Conservation (phyloP, 2,113 vertebrate species). For the Natator depressus region DNA sequence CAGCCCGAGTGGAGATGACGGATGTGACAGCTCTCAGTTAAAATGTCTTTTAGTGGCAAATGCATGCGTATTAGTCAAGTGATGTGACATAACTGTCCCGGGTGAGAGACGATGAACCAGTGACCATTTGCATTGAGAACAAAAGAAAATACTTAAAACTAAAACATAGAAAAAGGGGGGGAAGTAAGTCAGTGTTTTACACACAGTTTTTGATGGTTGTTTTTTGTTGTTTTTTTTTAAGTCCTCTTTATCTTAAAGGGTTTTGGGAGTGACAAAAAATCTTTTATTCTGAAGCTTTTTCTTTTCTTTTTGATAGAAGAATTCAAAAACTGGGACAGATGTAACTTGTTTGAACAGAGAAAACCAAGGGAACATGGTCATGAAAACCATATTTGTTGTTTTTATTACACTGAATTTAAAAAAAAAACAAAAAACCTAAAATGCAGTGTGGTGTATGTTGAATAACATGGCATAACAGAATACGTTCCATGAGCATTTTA, state of each 20-base stretch:
- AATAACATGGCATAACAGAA: neutral
- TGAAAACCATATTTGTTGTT: neutral
- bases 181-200: neutral
- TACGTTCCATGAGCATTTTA: neutral
- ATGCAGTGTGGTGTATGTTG: neutral
- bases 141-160: conserved; percentile 77
- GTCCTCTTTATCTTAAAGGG: neutral
- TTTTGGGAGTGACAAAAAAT: neutral
- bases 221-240: fast-evolving
- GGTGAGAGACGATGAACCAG: conserved; percentile 78
- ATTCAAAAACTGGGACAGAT: neutral
- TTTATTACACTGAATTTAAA: neutral
- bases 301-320: neutral
- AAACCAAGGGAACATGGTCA: neutral
- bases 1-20: conserved; percentile 82
- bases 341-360: neutral
- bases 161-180: neutral
- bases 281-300: neutral
- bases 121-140: conserved; percentile 84
- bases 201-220: neutral
- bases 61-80: conserved; percentile 84
- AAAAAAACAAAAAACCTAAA: neutral
- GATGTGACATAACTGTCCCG: conserved; percentile 83
- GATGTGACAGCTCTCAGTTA: conserved; percentile 88
- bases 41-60: conserved; percentile 87